Evolutionary conservation across 2,888 invertebrate genomes (phyloP), one percentile per base, ranked within the genome.

Genomic region (Hylaea fasciaria): DNA sequence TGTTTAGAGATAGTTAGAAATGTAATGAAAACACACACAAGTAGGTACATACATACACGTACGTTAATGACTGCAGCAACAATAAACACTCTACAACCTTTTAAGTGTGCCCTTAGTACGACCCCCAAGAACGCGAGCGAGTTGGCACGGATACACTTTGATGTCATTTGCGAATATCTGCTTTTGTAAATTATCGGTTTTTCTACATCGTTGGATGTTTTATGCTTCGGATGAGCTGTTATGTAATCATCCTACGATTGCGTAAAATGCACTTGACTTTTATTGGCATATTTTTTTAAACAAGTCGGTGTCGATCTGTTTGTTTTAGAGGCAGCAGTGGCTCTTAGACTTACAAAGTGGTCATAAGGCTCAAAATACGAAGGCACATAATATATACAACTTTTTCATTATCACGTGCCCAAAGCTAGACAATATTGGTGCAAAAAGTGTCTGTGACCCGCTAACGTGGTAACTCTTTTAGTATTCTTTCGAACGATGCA

Each of bases 101-200:
- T 53, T 59, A 28, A 52, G 52, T 45, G 12, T 9, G 51, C n/a
- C 55, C 57, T 64, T 37, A 57, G 16, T 62, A 41, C 64, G 35
- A 1, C 58, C 58, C 13, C 2, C 0, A 40, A 46, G 50, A 62
- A 52, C 52, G 45, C 51, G 49, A 40, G 50, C 32, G 51, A 43
- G 53, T 54, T 49, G 46, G 55, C 57, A 17, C 53, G 64, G 57
- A 59, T 64, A 64, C 58, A 65, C 66, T 66, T 66, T 66, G 59
- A 66, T 65, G 67, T 65, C 62, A 64, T 65, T 64, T 65, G 66
- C 41, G 59, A 56, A 59, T 63, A 66, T 66, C 57, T 49, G 52
- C 69, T 59, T 65, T 58, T 63, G 59, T 57, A 64, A 62, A 66
- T 66, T 66, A 68, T 68, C 60, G 61, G 58, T 57, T 61, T 67